phyloP scores from a whole-genome alignment of 35 echinoderm and acorn worm species.

The Strongylocentrotus purpuratus region DNA sequence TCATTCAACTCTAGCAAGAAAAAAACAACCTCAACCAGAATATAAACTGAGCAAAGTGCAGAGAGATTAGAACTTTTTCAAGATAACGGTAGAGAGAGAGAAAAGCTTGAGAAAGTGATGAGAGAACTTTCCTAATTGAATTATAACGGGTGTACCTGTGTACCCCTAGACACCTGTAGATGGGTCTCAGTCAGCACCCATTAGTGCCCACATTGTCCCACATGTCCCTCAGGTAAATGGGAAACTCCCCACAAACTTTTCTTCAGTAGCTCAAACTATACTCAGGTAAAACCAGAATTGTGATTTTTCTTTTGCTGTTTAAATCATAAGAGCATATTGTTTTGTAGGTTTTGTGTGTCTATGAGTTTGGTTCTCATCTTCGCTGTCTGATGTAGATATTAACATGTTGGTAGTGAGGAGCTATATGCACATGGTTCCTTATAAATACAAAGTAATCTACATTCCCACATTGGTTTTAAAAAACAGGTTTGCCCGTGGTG shows the following conservation, averaged over 20 bases:
- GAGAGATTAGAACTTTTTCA: neutral
- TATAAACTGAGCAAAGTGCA: neutral
- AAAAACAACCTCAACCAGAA: neutral
- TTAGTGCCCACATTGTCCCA: constrained; percentile 24
- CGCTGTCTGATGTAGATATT: neutral
- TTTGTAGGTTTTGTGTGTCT: neutral
- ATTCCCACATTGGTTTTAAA: neutral
- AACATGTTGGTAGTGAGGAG: neutral
- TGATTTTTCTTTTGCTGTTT: neutral
- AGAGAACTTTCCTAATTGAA: constrained; percentile 45
- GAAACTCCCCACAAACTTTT: neutral
- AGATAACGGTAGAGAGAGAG: constrained; percentile 18
- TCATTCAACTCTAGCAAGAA: neutral
- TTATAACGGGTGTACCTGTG: constrained; percentile 1
- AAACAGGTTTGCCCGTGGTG: neutral
- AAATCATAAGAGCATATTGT: neutral
- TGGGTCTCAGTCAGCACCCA: constrained; percentile 2
- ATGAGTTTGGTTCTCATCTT: neutral
- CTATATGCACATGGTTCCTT: no score
- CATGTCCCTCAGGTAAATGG: neutral
- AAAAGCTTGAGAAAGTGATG: constrained; percentile 26
- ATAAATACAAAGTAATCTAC: neutral
- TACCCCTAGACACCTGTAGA: constrained; percentile 19
- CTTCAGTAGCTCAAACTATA: neutral
- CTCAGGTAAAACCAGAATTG: neutral